Conservation (phyloP, 2,113 vertebrate species). For the Martes martes region DNA sequence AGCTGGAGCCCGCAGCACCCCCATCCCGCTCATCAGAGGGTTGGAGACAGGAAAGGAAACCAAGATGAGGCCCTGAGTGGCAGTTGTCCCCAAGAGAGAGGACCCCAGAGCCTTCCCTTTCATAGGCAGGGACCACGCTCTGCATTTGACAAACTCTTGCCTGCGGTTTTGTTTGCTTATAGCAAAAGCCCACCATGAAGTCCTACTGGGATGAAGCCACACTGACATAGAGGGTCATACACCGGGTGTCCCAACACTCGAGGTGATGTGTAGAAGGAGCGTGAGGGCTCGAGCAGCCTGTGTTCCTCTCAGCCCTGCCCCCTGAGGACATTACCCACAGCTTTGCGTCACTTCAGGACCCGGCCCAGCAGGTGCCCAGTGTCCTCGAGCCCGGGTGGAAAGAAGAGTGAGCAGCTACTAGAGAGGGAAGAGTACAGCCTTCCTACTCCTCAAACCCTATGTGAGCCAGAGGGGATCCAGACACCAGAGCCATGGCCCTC, state of each 20-base stretch:
- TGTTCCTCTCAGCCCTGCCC: accelerated
- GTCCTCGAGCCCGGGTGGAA: too few species aligned
- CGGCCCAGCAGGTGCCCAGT: neutral
- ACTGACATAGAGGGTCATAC: neutral
- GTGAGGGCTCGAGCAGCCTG: accelerated
- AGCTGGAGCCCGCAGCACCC: neutral
- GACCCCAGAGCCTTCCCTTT: too few species aligned
- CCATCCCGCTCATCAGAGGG: too few species aligned
- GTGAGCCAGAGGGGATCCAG: neutral
- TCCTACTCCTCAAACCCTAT: neutral
- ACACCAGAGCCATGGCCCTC: accelerated
- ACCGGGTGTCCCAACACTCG: accelerated
- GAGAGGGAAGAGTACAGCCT: accelerated
- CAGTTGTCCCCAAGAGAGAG: neutral
- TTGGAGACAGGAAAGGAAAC: neutral
- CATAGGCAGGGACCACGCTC: accelerated
- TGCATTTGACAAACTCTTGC: neutral
- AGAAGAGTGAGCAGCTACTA: neutral
- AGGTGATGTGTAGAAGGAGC: neutral
- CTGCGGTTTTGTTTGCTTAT: neutral
- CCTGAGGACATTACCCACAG: accelerated
- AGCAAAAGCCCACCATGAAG: neutral
- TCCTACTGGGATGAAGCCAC: neutral
- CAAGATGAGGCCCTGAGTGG: neutral
- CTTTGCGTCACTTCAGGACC: neutral